Evolutionary conservation across 2,797 vertebrate species (phyloP), one percentile per base, ranked within the genome.

Genomic region (Gymnoscopelus microlampas): DNA sequence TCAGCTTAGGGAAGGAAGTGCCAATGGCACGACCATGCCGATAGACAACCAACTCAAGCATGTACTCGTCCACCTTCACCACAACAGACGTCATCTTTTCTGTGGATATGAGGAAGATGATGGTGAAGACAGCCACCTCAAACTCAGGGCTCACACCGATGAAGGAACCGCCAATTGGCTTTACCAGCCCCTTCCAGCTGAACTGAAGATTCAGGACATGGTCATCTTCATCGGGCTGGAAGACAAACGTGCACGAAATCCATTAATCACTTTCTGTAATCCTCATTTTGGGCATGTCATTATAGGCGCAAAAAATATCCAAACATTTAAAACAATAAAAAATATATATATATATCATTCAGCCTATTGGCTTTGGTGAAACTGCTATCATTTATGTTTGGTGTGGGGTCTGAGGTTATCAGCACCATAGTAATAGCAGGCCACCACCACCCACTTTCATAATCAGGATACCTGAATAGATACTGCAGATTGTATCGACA

Each of bases 201-300:
- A 97, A 96, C 91, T 96, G 96, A 63, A 96, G 91, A 84, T 88
- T 96, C 79, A 96, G 79, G 69, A 95, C 88, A 8, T 95, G 94
- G 76, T 96, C 95, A 0, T 97, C 94, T 39, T 92, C 89, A 73
- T 95, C 94, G 1, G 93, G 94, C 95, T 95, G 78, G 3, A 71
- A 82, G 78, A 68, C 12, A 72, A 60, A 60, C 56, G 72, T 9
- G 62, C 2, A 24, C 3, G n/a, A 2, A 61, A 44, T 44, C 39
- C 39, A 44, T 44, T 8, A 9, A 44, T 44, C 39, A 9, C 39
- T 9, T 44, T 44, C 7, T 44, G 39, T 9, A 29, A 29, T 29
- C 3, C 26, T 29, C 2, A 29, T 29, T 29, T 35, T 35, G 5
- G 32, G 5, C 32, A 35, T 35, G 32, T 35, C 32, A 35, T 35